Base-by-base conservation (phyloP, 1,140 invertebrate genomes). In the Caerostris extrusa region DNA sequence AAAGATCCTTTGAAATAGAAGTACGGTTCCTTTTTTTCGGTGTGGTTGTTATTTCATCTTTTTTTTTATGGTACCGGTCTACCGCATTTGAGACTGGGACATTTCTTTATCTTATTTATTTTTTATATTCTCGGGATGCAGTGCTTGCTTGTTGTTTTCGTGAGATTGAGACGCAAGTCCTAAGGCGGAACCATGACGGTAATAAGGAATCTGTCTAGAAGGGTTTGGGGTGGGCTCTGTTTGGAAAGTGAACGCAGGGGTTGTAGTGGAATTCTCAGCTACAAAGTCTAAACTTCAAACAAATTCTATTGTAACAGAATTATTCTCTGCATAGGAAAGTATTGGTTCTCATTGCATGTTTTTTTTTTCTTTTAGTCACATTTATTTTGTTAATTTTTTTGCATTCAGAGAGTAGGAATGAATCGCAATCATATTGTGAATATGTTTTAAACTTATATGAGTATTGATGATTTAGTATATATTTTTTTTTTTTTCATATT, bases 101-200 rank as follows among this genome's bases (percentile, higher is more conserved):
- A 77, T 50, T 77, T 77, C 71, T 77, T 77, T 77, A 77, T 77
- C 34, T 77, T 77, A 53, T 50, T 77, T 77, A 77, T 77, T 77
- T 77, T 77, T 53, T 77, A 77, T 77, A 77, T 77, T 77, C 71
- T 12, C 71, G 19, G 12, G 71, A 77, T 77, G 71, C 71, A 7
- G 34, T 5, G 71, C 71, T 77, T 77, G 71, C 50, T 50, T 77
- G 71, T 77, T 77, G 71, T 77, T 77, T 77, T 77, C 71, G 12
- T 8, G 71, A 77, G 50, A 77, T 77, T 77, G 71, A 77, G 71
- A 77, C 34, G 71, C 71, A 50, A 50, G 71, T 53, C 71, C 71
- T 77, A 53, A 12, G 71, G 71, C 71, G 71, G 71, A 53, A 77
- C 71, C 34, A 19, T 77, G 71, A 77, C 71, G 71, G 71, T 53